Percentiles rank a stretch among this genome's conserved stretches.
Evolutionary conservation across 2,888 invertebrate genomes (phyloP).

Genomic region (Camponotus fellah): DNA sequence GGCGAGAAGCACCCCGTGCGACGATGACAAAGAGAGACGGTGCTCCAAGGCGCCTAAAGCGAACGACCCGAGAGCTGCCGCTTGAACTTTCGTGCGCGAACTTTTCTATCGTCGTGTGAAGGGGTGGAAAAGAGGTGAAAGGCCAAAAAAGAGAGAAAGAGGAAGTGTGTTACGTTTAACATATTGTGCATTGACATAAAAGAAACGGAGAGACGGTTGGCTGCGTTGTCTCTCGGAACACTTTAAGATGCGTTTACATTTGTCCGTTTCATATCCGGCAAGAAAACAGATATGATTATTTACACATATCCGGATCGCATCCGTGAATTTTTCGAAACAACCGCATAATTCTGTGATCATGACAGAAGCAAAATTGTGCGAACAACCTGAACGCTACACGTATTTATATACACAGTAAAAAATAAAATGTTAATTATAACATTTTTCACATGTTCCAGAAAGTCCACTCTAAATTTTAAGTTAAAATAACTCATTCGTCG

Average conservation of each 20-base stretch:
- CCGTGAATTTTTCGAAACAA: too few species aligned
- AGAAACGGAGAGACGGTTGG: conserved; percentile 41
- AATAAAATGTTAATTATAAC: too few species aligned
- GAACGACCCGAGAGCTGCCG: conserved; percentile 29
- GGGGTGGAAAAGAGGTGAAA: conserved; percentile 26
- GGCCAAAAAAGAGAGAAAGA: conserved; percentile 12
- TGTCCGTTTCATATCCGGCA: too few species aligned
- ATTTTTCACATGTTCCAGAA: too few species aligned
- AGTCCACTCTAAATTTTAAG: too few species aligned
- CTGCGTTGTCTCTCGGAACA: conserved; percentile 31
- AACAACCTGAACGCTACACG: too few species aligned
- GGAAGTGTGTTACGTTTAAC: conserved; percentile 35
- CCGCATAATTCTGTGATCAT: too few species aligned
- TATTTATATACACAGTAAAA: too few species aligned
- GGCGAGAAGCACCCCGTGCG: conserved; percentile 31
- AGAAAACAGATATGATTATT: too few species aligned
- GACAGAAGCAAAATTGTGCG: too few species aligned
- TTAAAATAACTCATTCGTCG: too few species aligned
- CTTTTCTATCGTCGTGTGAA: conserved; percentile 67
- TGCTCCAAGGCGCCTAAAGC: conserved; percentile 20
- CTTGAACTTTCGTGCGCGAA: conserved; percentile 51
- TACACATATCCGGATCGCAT: too few species aligned
- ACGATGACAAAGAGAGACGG: conserved; percentile 10
- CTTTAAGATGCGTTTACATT: neutral
- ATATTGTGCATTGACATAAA: conserved; percentile 36